phyloP scores from a whole-genome alignment of 2,888 invertebrate species.

The Aspidiotus destructor region DNA sequence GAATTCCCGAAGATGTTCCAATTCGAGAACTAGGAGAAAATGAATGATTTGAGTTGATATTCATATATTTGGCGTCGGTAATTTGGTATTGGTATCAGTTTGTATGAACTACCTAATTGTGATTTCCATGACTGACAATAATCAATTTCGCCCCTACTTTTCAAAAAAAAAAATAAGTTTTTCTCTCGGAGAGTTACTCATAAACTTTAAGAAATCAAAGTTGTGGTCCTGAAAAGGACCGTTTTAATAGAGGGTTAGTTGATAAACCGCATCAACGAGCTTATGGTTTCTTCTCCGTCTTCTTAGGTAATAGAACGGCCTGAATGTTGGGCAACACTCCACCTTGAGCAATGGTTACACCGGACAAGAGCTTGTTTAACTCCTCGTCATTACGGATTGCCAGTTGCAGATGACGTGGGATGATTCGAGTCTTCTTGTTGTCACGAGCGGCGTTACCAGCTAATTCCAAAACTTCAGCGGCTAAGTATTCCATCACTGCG shows the following conservation, averaged over 20 bases:
- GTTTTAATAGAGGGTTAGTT: conserved; percentile 28
- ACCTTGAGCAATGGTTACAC: conserved; percentile 74
- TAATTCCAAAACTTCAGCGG: conserved; percentile 58
- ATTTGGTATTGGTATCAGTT: too few relatives aligned
- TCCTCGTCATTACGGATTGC: conserved; percentile 79
- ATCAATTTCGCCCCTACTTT: too few relatives aligned
- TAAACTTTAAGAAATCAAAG: conserved; percentile 1
- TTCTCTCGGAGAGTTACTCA: too few relatives aligned
- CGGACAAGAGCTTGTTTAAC: conserved; percentile 62
- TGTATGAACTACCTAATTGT: too few relatives aligned
- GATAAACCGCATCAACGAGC: too few relatives aligned
- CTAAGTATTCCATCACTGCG: conserved; percentile 54
- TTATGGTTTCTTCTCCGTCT: conserved; percentile 39
- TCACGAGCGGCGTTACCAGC: conserved; percentile 54
- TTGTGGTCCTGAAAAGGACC: conserved; percentile 37
- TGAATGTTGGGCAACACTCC: conserved; percentile 60
- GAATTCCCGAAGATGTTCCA: too few relatives aligned
- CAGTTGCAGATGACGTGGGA: conserved; percentile 67
- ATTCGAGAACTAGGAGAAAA: too few relatives aligned
- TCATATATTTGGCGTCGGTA: too few relatives aligned
- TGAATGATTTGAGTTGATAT: too few relatives aligned
- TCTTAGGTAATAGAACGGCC: conserved; percentile 33
- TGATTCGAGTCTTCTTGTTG: conserved; percentile 61
- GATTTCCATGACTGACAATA: too few relatives aligned
- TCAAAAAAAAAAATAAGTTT: too few relatives aligned